Percentiles rank a stretch among this genome's conserved stretches.
Evolutionary conservation across 2,888 invertebrate genomes (phyloP).

Genomic region (Eupeodes luniger): DNA sequence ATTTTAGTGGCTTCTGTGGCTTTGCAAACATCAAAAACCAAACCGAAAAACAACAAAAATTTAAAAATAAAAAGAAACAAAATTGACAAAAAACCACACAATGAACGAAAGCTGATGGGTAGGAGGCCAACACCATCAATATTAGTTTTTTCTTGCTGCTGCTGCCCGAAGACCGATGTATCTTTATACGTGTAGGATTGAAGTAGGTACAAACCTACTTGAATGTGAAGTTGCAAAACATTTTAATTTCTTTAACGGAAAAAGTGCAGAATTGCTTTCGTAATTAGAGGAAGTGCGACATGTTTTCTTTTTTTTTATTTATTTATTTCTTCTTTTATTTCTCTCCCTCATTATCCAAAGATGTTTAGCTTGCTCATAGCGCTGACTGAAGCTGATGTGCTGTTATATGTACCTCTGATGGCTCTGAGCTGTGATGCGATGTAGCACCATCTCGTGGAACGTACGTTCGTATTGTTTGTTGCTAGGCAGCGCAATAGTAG

Average conservation of each 20-base stretch:
- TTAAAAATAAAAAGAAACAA: background rate
- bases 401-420: constrained; percentile 1
- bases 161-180: background rate
- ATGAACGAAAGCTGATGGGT: constrained; percentile 18
- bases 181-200: background rate
- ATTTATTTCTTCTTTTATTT: constrained; percentile 52
- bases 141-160: background rate
- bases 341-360: constrained; percentile 53
- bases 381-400: constrained; percentile 40
- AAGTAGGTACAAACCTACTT: background rate
- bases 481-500: constrained; percentile 49
- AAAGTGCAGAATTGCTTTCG: constrained; percentile 71
- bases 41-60: background rate
- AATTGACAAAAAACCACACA: constrained; percentile 34
- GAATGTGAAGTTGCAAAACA: constrained; percentile 63
- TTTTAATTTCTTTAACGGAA: constrained; percentile 73
- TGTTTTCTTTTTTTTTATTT: constrained; percentile 66
- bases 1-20: constrained; percentile 15
- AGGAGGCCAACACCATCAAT: constrained; percentile 33
- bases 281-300: constrained; percentile 76
- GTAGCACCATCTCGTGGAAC: constrained; percentile 32
- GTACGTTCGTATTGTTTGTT: constrained; percentile 48
- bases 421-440: constrained; percentile 23
- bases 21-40: constrained; percentile 3
- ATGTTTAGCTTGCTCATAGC: constrained; percentile 34